Base-by-base conservation (phyloP, 2,888 invertebrate genomes). In the Hirtodrosophila alboralis region DNA sequence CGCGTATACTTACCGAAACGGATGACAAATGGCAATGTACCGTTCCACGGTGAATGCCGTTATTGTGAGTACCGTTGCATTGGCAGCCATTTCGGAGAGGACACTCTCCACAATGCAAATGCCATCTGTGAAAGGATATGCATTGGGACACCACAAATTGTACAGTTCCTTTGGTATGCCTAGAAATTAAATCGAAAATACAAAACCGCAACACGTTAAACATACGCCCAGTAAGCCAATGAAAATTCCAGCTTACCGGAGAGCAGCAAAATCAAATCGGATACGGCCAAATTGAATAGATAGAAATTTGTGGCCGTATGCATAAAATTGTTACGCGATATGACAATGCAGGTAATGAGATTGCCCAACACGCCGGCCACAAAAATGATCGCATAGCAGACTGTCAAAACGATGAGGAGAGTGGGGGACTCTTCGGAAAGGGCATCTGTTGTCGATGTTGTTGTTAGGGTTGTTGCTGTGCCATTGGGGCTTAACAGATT, bases 21-120 rank as follows among this genome's bases (percentile, higher is more conserved):
- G 97, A 86, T 95, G 94, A 85, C 96, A 96, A 76, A 96, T 96
- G 4, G 96, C 96, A 28, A 96, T 94, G 88, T 96, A 97, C 63
- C 97, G 92, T 89, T 97, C 97, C 9, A 96, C 94, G 0, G 95
- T 97, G 89, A 97, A 97, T 1, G 96, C 96, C 0, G 96, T 96
- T 81, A 97, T 97, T 8, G 95, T 95, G 63, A 95, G 90, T 1
- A 97, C 96, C 0, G 96, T 96, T 0, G 96, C 96, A 87, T 96
- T 95, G 13, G 95, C 94, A 0, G 95, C 95, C n/a, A 95, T 95
- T 90, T 97, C 97, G 0, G 96, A 95, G 0, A 95, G 94, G 41
- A 96, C 92, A 5, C 95, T 95, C 68, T 93, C 91, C 8, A 94
- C 90, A 8, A 95, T 92, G 90, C 97, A 97, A 73, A 95, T 93